Evolutionary conservation across 2,888 invertebrate genomes (phyloP).

Genomic region (Netelia melanura): DNA sequence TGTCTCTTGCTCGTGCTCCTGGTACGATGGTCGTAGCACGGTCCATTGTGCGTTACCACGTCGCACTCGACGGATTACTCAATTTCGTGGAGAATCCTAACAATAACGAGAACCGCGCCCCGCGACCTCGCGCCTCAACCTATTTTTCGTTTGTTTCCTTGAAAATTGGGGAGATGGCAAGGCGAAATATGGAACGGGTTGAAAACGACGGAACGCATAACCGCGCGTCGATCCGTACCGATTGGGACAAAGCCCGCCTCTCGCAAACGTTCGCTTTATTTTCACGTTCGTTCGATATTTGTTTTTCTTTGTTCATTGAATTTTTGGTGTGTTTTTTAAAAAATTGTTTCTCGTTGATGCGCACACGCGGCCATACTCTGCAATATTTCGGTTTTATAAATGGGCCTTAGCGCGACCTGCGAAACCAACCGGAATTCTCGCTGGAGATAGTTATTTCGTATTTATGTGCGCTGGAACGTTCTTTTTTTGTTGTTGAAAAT

Average conservation of each 20-base stretch:
- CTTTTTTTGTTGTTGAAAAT: constrained; percentile 38
- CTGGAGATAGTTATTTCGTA: not conserved
- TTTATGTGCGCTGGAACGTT: not conserved
- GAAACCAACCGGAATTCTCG: constrained; percentile 8
- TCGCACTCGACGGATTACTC: constrained; percentile 45
- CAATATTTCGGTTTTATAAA: constrained; percentile 25
- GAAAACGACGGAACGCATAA: constrained; percentile 56
- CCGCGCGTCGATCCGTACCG: constrained; percentile 43
- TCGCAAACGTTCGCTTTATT: constrained; percentile 30
- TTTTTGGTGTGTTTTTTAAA: too few relatives aligned
- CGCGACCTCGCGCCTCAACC: constrained; percentile 11
- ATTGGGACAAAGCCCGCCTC: constrained; percentile 42
- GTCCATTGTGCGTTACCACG: constrained; percentile 41
- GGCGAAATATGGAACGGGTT: constrained; percentile 72
- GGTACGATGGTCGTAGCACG: not conserved
- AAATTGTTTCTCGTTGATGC: not conserved
- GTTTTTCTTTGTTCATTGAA: constrained; percentile 1
- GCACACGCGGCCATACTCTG: constrained; percentile 29
- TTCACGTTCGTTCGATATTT: constrained; percentile 49
- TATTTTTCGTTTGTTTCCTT: constrained; percentile 55
- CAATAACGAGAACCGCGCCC: constrained; percentile 59
- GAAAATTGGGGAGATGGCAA: constrained; percentile 44
- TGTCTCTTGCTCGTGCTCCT: not conserved
- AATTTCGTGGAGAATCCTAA: constrained; percentile 46
- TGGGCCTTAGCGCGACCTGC: constrained; percentile 35